Base-by-base conservation (phyloP, 2,888 invertebrate genomes). In the Sthenelais limicola region DNA sequence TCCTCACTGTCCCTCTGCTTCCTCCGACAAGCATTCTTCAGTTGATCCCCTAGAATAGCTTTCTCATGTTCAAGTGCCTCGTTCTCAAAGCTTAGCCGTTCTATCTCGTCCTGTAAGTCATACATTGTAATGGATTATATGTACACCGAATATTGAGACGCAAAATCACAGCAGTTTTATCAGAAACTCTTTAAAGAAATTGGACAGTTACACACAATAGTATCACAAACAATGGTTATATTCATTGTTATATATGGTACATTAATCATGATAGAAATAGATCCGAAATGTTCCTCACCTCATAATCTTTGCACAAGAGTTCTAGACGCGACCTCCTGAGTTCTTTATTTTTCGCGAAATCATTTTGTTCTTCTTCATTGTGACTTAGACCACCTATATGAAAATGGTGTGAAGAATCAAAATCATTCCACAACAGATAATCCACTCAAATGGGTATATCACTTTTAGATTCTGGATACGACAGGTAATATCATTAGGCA, bases 221-320 rank as follows among this genome's bases (percentile, higher is more conserved):
- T n/a, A n/a, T n/a, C n/a, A n/a, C n/a, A n/a, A n/a, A n/a, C n/a
- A n/a, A n/a, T n/a, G n/a, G n/a, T n/a, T n/a, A n/a, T n/a, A n/a
- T n/a, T n/a, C n/a, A n/a, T n/a, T n/a, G n/a, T n/a, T n/a, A n/a
- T n/a, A n/a, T n/a, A n/a, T n/a, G n/a, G n/a, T n/a, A n/a, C n/a
- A n/a, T n/a, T n/a, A n/a, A n/a, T n/a, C n/a, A n/a, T n/a, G n/a
- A n/a, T n/a, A n/a, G n/a, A n/a, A n/a, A n/a, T n/a, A n/a, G n/a
- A n/a, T n/a, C n/a, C n/a, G n/a, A n/a, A n/a, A n/a, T n/a, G n/a
- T n/a, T n/a, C n/a, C n/a, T n/a, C n/a, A 84, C 85, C 82, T 86
- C 86, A 80, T 85, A 86, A 51, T 85, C 85, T 76, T 80, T 82
- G 71, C 81, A 85, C 5, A 86, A 75, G 0, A 85, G 77, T 70